A percentile compares a stretch with the other conserved stretches of the same genome.
phyloP scores from a whole-genome alignment of 2,113 vertebrate genomes.

The Delphinapterus leucas region DNA sequence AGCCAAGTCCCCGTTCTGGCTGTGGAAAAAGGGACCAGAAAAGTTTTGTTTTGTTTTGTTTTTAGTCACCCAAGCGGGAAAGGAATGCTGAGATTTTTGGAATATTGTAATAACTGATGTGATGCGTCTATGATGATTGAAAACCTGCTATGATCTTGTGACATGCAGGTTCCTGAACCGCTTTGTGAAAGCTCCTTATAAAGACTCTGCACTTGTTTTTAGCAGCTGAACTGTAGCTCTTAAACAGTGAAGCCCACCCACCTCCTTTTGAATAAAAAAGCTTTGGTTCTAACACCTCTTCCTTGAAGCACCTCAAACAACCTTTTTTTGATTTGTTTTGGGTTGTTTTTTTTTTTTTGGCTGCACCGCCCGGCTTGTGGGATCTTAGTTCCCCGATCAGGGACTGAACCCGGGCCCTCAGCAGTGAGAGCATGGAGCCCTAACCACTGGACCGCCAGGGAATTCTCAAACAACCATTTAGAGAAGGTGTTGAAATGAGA shows the following conservation, averaged over 20 bases:
- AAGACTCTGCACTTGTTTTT: not conserved
- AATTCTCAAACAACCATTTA: not conserved
- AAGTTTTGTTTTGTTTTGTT: not conserved
- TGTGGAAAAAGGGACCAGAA: not conserved
- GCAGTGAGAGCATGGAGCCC: no score
- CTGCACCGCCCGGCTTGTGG: no score
- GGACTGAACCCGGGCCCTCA: no score
- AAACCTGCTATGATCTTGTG: not conserved
- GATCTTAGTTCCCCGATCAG: no score
- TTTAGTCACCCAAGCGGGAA: not conserved
- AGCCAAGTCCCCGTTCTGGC: not conserved
- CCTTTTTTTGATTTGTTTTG: no score
- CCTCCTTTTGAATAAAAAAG: not conserved
- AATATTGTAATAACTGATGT: not conserved
- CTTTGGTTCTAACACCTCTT: not conserved
- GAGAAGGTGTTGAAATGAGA: not conserved
- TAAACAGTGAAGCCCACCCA: not conserved
- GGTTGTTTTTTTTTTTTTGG: no score
- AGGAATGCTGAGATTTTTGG: not conserved
- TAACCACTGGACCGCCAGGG: no score
- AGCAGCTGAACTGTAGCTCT: not conserved
- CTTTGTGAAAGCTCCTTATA: not conserved
- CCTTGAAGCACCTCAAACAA: not conserved
- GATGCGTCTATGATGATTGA: not conserved
- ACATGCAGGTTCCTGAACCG: not conserved